These are phyloP conservation scores for Triplophysa dalaica DNA, from an alignment of 2,113 vertebrate genomes.

Conservation along the genomic window DNA sequence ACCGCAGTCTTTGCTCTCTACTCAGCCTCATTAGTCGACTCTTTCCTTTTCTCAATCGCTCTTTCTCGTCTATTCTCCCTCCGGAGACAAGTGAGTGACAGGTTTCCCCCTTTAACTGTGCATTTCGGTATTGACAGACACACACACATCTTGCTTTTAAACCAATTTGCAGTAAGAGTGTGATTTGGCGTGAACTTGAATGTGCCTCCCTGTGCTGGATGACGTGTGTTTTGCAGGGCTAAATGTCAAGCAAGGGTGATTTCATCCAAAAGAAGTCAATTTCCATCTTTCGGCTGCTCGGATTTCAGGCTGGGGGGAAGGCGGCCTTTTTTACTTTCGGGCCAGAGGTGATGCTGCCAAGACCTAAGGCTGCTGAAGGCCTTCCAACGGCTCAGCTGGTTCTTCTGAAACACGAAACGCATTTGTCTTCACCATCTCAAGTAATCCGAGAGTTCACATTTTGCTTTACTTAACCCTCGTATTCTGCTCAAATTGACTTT, in stretches of 20 bases:
- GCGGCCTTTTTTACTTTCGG: neutral
- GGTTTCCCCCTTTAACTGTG: conserved; percentile 67
- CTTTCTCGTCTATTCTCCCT: conserved; percentile 66
- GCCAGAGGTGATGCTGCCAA: conserved; percentile 22
- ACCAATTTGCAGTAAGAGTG: conserved; percentile 53
- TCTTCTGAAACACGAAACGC: neutral
- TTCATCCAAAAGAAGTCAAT: conserved; percentile 67
- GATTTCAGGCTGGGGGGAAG: conserved; percentile 25
- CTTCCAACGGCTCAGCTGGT: conserved; percentile 39
- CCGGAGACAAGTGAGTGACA: conserved; percentile 72
- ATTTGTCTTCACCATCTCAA: neutral
- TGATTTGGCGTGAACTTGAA: conserved; percentile 56
- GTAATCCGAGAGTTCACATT: conserved; percentile 8
- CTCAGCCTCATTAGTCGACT: conserved; percentile 69
- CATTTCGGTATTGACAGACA: conserved; percentile 61
- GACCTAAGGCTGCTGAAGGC: neutral
- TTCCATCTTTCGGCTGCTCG: conserved; percentile 57
- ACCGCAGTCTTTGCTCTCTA: conserved; percentile 56
- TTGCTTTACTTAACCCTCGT: conserved; percentile 13
- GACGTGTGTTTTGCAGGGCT: conserved; percentile 62
- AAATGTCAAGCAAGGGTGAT: conserved; percentile 71
- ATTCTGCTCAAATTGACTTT: no score
- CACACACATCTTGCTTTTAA: conserved; percentile 39
- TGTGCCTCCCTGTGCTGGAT: conserved; percentile 61
- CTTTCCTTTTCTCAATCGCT: conserved; percentile 57